Conservation (phyloP, 2,113 vertebrate species). For the Piprites chloris region DNA sequence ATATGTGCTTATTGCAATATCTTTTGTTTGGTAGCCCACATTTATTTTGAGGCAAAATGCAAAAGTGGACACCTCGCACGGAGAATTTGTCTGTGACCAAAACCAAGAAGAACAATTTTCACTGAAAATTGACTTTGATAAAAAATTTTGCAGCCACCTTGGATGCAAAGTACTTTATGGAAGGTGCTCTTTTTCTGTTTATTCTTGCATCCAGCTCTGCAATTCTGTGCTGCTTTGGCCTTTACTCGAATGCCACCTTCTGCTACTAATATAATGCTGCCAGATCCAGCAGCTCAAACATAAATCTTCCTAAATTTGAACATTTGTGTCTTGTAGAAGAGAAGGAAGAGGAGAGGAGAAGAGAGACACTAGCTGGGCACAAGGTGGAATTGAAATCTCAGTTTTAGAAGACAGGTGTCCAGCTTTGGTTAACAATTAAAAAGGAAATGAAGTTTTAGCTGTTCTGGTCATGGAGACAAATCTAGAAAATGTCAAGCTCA, state of each 20-base stretch:
- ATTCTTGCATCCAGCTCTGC: not conserved
- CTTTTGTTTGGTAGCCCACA: not conserved
- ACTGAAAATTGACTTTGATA: not conserved
- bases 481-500: not conserved
- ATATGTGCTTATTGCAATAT: not conserved
- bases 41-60: not conserved
- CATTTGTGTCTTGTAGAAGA: not conserved
- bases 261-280: slow-evolving; percentile 20
- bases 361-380: not conserved
- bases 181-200: slow-evolving; percentile 2
- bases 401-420: not conserved
- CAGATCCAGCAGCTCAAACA: slow-evolving; percentile 17
- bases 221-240: not conserved
- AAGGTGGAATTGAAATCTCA: not conserved
- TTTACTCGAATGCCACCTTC: slow-evolving; percentile 20
- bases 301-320: slow-evolving; percentile 17
- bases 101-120: not conserved
- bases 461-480: not conserved
- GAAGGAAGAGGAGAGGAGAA: not conserved
- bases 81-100: not conserved
- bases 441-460: not conserved
- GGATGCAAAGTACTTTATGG: not conserved
- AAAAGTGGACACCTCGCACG: not conserved
- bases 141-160: not conserved
- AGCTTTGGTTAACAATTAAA: not conserved